These are phyloP conservation scores for Bovichtus diacanthus DNA, from an alignment of 2,797 vertebrate species.

Conservation along the genomic window DNA sequence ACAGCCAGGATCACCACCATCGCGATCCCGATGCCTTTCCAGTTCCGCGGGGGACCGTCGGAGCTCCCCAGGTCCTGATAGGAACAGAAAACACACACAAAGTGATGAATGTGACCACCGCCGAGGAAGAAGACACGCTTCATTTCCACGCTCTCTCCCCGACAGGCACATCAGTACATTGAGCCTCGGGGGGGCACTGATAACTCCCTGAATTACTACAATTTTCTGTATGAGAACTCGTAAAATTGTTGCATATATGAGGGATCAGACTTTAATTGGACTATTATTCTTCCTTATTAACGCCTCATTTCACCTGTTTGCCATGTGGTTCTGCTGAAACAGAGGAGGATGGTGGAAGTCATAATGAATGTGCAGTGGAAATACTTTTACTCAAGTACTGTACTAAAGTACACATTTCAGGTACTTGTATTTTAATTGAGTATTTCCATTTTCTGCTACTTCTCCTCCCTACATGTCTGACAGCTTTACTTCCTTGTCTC, in stretches of 20 bases:
- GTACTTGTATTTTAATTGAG: too few species aligned
- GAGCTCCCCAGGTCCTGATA: constrained; percentile 83
- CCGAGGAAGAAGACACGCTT: constrained; percentile 73
- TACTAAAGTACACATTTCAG: too few species aligned
- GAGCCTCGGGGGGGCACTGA: constrained; percentile 51
- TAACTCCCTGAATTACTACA: constrained; percentile 55
- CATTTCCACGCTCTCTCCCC: constrained; percentile 70
- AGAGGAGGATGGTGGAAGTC: neutral
- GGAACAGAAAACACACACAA: constrained; percentile 49
- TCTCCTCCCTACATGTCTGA: too few species aligned
- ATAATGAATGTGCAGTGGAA: neutral
- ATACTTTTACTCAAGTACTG: too few species aligned
- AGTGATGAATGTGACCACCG: constrained; percentile 42
- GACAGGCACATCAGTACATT: constrained; percentile 58
- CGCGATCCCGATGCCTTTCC: constrained; percentile 90
- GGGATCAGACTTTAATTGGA: constrained; percentile 61
- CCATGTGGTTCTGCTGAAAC: neutral
- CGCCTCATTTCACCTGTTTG: constrained; percentile 65
- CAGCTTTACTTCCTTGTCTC: too few species aligned
- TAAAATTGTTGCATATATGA: constrained; percentile 50
- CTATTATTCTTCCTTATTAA: constrained; percentile 44
- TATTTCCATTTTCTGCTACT: too few species aligned
- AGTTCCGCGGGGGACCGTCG: constrained; percentile 87
- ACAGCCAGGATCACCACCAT: constrained; percentile 88
- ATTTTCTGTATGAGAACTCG: constrained; percentile 52